phyloP scores from a whole-genome alignment of 2,888 invertebrate genomes.

The Platypus cylindrus region DNA sequence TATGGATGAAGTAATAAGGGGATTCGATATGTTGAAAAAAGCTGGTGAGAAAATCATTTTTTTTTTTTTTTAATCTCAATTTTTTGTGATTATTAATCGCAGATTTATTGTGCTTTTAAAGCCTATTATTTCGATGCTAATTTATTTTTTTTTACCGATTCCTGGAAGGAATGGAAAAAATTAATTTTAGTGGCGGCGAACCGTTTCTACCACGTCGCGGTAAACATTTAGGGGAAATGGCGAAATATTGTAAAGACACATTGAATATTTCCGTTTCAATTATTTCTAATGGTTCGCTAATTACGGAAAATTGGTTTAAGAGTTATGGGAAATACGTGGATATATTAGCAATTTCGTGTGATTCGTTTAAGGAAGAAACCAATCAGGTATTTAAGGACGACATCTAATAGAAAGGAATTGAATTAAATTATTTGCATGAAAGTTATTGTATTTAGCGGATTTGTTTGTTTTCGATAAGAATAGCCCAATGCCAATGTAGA shows the following conservation, averaged over 20 bases:
- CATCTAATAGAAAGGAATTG: too few relatives aligned
- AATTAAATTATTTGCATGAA: too few relatives aligned
- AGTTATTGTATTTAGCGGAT: too few relatives aligned
- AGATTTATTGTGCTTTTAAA: too few relatives aligned
- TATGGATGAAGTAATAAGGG: constrained; percentile 35
- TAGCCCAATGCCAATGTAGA: too few relatives aligned
- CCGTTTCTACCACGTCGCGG: constrained; percentile 36
- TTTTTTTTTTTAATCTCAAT: constrained; percentile 3
- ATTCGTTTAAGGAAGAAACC: constrained; percentile 38
- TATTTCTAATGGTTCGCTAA: constrained; percentile 40
- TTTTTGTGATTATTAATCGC: too few relatives aligned
- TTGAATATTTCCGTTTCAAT: constrained; percentile 37
- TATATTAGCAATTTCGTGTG: constrained; percentile 40
- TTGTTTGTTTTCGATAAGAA: too few relatives aligned
- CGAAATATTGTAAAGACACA: constrained; percentile 34
- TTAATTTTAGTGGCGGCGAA: constrained; percentile 43
- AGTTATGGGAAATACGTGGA: constrained; percentile 36
- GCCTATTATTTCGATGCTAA: too few relatives aligned
- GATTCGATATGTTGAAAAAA: constrained; percentile 32
- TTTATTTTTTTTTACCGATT: too few relatives aligned
- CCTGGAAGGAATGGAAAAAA: constrained; percentile 38
- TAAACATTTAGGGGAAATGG: constrained; percentile 36
- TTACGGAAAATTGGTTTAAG: constrained; percentile 36
- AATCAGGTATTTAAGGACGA: constrained; percentile 34
- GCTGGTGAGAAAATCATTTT: constrained; percentile 24